Evolutionary conservation across 2,888 invertebrate species (phyloP), one percentile per base, ranked within the genome.

Genomic region (Pristionchus exspectatus): DNA sequence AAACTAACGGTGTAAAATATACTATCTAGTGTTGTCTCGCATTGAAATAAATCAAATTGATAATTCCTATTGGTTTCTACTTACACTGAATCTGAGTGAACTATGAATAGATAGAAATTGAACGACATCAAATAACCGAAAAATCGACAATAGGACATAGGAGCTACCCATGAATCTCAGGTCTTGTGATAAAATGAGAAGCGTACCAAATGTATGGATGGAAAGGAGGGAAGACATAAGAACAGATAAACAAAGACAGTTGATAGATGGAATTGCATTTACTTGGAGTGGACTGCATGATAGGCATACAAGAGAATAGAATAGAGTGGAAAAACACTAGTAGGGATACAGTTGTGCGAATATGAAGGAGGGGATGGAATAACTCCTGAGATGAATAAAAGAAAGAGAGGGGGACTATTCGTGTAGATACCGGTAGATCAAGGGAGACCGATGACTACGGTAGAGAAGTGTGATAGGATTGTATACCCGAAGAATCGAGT

Each of bases 91-190:
- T 77, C 38, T 44, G 72, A 50, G 38, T 24, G 24, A 85, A 50
- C 27, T 56, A 84, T 33, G 85, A 38, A 38, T 86, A 81, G 63
- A 21, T 14, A 63, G 16, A 33, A 9, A 54, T 33, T 2, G 30
- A 21, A 56, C 27, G 54, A 84, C 59, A n/a, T 44, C 50, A 92
- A 91, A 91, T 85, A 92, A 90, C 91, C 54, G 89, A 92, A 66
- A 87, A 89, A 33, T 92, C 92, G 84, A 77, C 85, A 38, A 85
- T 54, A 50, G 84, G 38, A 56, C 59, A 21, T 59, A 72, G 59
- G 89, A 56, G 63, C 63, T 69, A 21, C 91, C 92, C 74, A 87
- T 74, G 18, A 74, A 66, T 74, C 44, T 56, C 84, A 84, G 33
- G 56, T 33, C n/a, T 54, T 33, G 56, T 84, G 54, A 84, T 83